phyloP scores from a whole-genome alignment of 2,797 vertebrate genomes.

The Loris lydekkerianus region DNA sequence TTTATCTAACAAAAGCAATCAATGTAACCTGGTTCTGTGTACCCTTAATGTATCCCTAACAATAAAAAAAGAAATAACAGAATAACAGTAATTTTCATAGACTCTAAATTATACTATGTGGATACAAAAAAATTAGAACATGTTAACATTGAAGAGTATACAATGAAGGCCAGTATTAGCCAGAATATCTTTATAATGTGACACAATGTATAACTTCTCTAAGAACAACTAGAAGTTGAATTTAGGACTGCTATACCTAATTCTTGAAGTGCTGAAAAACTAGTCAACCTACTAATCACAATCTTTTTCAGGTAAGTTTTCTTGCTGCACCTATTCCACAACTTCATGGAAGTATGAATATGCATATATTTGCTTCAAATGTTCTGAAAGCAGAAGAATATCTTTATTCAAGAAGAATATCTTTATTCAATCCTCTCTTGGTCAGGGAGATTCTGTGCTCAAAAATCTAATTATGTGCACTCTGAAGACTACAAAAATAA shows the following conservation, averaged over 20 bases:
- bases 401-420: background rate
- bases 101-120: constrained; percentile 6
- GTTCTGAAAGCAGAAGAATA: constrained; percentile 50
- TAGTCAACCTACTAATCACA: constrained; percentile 47
- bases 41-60: too few relatives aligned
- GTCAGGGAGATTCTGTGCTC: constrained; percentile 7
- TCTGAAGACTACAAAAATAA: constrained; percentile 57
- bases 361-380: constrained; percentile 55
- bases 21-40: too few relatives aligned
- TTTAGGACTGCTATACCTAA: constrained; percentile 33
- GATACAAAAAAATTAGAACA: constrained; percentile 25
- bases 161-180: background rate
- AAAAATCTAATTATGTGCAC: constrained; percentile 57
- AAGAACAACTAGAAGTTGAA: constrained; percentile 53
- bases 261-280: constrained; percentile 45
- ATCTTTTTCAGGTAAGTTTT: constrained; percentile 55
- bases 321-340: background rate
- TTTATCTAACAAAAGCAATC: too few relatives aligned
- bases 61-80: background rate
- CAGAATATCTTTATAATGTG: constrained; percentile 52
- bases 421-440: background rate
- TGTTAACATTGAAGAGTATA: background rate
- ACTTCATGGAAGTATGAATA: constrained; percentile 29
- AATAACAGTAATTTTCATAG: background rate
- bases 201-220: background rate